Conservation (phyloP, 2,888 invertebrate genomes). For the Sylvicola cinctus region DNA sequence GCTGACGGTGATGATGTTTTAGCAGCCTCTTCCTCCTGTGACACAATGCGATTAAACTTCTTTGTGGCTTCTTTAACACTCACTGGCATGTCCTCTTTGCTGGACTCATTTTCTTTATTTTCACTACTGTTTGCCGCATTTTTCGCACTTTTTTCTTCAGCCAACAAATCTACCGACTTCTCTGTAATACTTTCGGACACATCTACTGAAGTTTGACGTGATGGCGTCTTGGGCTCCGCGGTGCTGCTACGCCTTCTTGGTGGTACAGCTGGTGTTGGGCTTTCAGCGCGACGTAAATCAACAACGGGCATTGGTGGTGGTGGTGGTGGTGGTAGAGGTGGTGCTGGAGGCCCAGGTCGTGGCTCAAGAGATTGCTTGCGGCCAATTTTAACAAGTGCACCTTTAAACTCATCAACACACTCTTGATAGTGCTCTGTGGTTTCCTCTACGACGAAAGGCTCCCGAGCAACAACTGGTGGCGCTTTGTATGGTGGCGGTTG, state of each 20-base stretch:
- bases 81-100: slow-evolving; percentile 35
- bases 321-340: slow-evolving; percentile 9
- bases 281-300: too few relatives aligned
- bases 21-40: slow-evolving; percentile 44
- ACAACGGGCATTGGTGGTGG: background rate
- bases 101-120: slow-evolving; percentile 10
- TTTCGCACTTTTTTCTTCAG: slow-evolving; percentile 15
- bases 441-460: slow-evolving; percentile 12
- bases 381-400: slow-evolving; percentile 11
- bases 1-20: slow-evolving; percentile 30
- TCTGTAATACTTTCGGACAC: slow-evolving; percentile 12
- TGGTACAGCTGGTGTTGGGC: slow-evolving; percentile 28
- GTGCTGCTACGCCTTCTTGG: slow-evolving; percentile 27
- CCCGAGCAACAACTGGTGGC: too few relatives aligned
- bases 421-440: slow-evolving; percentile 20
- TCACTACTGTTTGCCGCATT: slow-evolving; percentile 16
- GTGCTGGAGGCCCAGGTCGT: slow-evolving; percentile 19
- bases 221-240: slow-evolving; percentile 8
- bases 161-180: slow-evolving; percentile 6
- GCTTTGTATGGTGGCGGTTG: slow-evolving; percentile 32
- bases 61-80: slow-evolving; percentile 84
- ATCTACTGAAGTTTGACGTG: slow-evolving; percentile 28
- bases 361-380: slow-evolving; percentile 5
- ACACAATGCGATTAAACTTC: slow-evolving; percentile 82
- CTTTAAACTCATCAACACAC: slow-evolving; percentile 21